Percentiles rank a stretch among this genome's conserved stretches.
These are phyloP conservation scores for Dasysyrphus tricinctus DNA, from an alignment of 2,888 invertebrate genomes.

Conservation along the genomic window DNA sequence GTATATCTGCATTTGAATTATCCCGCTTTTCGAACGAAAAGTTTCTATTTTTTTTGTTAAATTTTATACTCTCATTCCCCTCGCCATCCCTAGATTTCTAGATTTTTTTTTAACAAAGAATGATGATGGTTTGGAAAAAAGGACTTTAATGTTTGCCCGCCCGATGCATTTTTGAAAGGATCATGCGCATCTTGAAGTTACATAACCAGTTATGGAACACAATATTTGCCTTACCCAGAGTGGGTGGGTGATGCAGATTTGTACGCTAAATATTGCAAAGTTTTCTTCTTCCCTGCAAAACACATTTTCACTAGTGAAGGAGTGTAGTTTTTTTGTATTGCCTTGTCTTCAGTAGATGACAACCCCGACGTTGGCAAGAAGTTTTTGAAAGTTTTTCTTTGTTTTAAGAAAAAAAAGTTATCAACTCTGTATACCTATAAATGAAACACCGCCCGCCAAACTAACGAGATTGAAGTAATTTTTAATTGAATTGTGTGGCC, in stretches of 20 bases:
- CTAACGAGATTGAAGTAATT: slow-evolving; percentile 10
- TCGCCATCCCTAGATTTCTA: slow-evolving; percentile 9
- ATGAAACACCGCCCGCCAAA: slow-evolving; percentile 18
- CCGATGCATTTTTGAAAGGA: slow-evolving; percentile 68
- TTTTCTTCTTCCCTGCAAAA: slow-evolving; percentile 27
- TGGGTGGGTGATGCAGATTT: slow-evolving; percentile 65
- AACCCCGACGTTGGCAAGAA: background rate
- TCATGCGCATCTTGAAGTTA: slow-evolving; percentile 71
- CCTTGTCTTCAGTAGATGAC: background rate
- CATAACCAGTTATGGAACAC: slow-evolving; percentile 67
- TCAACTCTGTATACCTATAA: background rate
- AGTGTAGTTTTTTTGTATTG: slow-evolving; percentile 25
- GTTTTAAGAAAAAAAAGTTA: background rate
- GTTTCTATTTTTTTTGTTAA: background rate
- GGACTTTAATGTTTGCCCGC: slow-evolving; percentile 64
- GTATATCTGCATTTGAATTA: slow-evolving; percentile 43
- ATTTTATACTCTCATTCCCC: background rate
- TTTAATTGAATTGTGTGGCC: slow-evolving; percentile 27
- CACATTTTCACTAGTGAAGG: slow-evolving; percentile 31
- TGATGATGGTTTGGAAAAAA: slow-evolving; percentile 35
- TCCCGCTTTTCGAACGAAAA: slow-evolving; percentile 61
- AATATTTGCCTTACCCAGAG: slow-evolving; percentile 5
- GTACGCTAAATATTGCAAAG: slow-evolving; percentile 57
- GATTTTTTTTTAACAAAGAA: slow-evolving; percentile 45
- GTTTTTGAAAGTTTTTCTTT: slow-evolving; percentile 33